Evolutionary conservation across 2,113 vertebrate genomes (phyloP), one percentile per base, ranked within the genome.

Genomic region (Ptilorrhoa leucosticta): DNA sequence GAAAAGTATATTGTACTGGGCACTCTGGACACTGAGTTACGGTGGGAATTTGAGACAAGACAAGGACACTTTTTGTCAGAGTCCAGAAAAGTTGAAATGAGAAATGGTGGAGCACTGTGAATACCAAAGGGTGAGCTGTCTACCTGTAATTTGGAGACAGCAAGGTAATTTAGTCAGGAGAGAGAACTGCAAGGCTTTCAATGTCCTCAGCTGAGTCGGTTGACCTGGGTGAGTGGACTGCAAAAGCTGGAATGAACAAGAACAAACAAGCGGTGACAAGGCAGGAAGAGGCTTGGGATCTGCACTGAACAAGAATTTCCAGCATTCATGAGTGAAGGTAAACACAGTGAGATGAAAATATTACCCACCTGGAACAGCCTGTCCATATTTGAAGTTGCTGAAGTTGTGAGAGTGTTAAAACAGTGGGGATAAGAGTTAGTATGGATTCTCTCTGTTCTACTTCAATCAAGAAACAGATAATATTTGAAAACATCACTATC

Each of bases 151-250:
- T 50, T 61, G 31, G 45, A 51, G 31, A 45, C 3, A 64, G 27
- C 20, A 45, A 70, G 72, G 37, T 40, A 72, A 57, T 64, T 89
- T 64, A 69, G 4, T 11, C 35, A 61, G 31, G 17, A 85, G 9
- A 57, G 37, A 76, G 65, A 82, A 71, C 31, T 78, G 20, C 11
- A 68, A 78, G 33, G 7, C 16, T 82, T 81, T 58, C 21, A n/a
- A 20, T 31, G 23, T 65, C 63, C 66, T 51, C 58, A 31, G 4
- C 26, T 5, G 22, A 61, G 47, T 35, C 0, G 0, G n/a, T 44
- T 89, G 51, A 68, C n/a, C 10, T 53, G 37, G 4, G 11, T 57
- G 2, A 17, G 37, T 57, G 65, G 20, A 30, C 44, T 45, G 51
- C 45, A 70, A 77, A 31, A 86, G 21, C 30, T 83, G 39, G 30